Percentiles rank a stretch among this genome's conserved stretches.
Evolutionary conservation across 1,140 invertebrate genomes (phyloP).

Genomic region (Orius insidiosus): DNA sequence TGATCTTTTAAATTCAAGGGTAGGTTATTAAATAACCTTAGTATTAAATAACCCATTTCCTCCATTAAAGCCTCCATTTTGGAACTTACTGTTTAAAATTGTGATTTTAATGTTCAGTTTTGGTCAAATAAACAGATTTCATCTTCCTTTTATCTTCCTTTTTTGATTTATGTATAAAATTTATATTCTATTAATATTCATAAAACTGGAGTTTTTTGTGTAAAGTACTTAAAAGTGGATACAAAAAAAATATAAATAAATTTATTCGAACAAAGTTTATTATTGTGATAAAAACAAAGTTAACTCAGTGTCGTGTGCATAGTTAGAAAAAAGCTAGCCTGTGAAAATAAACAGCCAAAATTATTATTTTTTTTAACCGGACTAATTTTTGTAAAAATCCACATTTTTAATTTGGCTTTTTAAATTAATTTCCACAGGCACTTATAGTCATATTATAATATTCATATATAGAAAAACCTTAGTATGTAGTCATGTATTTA

Average conservation of each 20-base stretch:
- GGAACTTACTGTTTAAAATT: too few relatives aligned
- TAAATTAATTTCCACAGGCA: conserved; percentile 13
- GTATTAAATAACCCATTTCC: too few relatives aligned
- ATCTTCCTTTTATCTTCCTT: too few relatives aligned
- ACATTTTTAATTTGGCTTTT: conserved; percentile 3
- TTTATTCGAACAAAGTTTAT: conserved; percentile 2
- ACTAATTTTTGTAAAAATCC: background rate
- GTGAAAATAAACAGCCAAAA: background rate
- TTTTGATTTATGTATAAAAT: too few relatives aligned
- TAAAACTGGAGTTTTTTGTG: too few relatives aligned
- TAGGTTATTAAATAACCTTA: too few relatives aligned
- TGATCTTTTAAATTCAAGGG: too few relatives aligned
- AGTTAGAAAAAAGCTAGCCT: conserved; percentile 1
- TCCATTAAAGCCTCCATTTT: too few relatives aligned
- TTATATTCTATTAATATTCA: too few relatives aligned
- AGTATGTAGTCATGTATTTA: conserved; percentile 10
- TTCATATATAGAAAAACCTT: conserved; percentile 4
- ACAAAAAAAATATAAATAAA: background rate
- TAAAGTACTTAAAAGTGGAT: too few relatives aligned
- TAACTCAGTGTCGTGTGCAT: background rate
- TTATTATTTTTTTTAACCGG: background rate
- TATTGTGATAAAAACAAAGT: conserved; percentile 5
- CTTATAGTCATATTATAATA: conserved; percentile 8
- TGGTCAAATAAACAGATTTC: too few relatives aligned
- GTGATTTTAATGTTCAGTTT: too few relatives aligned